phyloP scores from a whole-genome alignment of 2,113 vertebrate species.

The Podarcis raffonei region DNA sequence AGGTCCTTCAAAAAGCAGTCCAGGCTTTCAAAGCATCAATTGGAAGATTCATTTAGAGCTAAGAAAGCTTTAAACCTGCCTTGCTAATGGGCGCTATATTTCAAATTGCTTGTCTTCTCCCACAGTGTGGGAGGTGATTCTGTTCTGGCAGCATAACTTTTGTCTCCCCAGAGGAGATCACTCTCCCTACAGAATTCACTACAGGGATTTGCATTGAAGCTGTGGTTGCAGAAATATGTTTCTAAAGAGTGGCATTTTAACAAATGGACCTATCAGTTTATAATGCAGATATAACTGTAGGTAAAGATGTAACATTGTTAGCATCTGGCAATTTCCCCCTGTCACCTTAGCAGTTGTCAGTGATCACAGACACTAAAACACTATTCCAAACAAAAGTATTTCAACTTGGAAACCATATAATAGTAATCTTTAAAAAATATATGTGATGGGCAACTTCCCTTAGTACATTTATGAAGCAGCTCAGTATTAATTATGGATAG shows the following conservation, averaged over 20 bases:
- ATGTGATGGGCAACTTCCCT: background rate
- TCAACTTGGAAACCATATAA: background rate
- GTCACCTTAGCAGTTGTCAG: background rate
- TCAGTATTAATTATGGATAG: background rate
- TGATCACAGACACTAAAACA: background rate
- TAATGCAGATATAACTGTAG: background rate
- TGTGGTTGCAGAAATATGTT: constrained; percentile 28
- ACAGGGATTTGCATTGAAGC: constrained; percentile 11
- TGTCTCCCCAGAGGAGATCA: constrained; percentile 55
- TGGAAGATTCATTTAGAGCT: constrained; percentile 45
- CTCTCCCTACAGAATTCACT: constrained; percentile 33
- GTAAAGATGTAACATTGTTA: background rate
- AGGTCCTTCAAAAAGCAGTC: constrained; percentile 37
- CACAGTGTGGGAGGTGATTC: constrained; percentile 52
- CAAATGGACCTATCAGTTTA: background rate
- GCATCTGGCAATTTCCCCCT: rapidly evolving
- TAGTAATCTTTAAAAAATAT: too few species aligned
- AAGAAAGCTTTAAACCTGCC: constrained; percentile 55
- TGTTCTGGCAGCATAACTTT: constrained; percentile 53
- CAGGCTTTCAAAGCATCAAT: constrained; percentile 50
- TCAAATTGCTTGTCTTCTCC: constrained; percentile 51
- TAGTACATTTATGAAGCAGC: background rate
- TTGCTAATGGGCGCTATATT: constrained; percentile 55
- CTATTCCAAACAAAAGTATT: background rate
- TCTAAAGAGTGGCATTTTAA: background rate